Evolutionary conservation across 1,140 invertebrate species (phyloP).

Genomic region (Macrotrachela quadricornifera): DNA sequence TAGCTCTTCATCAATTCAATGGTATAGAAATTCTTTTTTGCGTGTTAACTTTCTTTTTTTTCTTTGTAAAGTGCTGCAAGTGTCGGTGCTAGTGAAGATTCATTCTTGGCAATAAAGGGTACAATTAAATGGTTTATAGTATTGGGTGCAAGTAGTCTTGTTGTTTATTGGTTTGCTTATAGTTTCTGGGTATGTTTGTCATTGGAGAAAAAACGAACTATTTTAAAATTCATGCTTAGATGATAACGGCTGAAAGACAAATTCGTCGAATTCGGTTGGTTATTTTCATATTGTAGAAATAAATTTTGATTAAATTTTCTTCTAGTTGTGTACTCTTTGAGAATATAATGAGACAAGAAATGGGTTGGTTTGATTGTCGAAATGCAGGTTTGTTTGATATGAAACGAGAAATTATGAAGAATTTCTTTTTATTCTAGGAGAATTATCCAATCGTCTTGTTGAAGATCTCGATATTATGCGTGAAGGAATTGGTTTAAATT

Average conservation of each 20-base stretch:
- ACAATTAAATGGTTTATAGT: too few species aligned
- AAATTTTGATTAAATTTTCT: too few species aligned
- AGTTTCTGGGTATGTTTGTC: too few species aligned
- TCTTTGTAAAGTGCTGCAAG: too few species aligned
- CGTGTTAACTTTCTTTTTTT: background rate
- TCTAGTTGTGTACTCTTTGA: constrained; percentile 37
- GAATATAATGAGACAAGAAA: constrained; percentile 60
- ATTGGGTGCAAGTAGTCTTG: too few species aligned
- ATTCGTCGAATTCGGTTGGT: constrained; percentile 16
- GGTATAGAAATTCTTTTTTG: background rate
- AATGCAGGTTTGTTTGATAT: constrained; percentile 47
- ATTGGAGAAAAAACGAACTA: too few species aligned
- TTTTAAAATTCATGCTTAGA: constrained; percentile 11
- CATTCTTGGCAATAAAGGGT: too few species aligned
- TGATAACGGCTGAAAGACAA: constrained; percentile 19
- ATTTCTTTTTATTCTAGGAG: background rate
- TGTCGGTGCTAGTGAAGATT: too few species aligned
- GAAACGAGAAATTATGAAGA: too few species aligned
- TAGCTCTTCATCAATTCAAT: background rate
- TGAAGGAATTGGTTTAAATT: constrained; percentile 69
- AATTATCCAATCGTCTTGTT: background rate
- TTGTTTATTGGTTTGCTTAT: too few species aligned
- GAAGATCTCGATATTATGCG: constrained; percentile 58
- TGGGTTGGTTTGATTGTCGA: constrained; percentile 69
- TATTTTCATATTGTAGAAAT: too few species aligned